Conservation (phyloP, 1,140 invertebrate genomes). For the Drosophila simulans region DNA sequence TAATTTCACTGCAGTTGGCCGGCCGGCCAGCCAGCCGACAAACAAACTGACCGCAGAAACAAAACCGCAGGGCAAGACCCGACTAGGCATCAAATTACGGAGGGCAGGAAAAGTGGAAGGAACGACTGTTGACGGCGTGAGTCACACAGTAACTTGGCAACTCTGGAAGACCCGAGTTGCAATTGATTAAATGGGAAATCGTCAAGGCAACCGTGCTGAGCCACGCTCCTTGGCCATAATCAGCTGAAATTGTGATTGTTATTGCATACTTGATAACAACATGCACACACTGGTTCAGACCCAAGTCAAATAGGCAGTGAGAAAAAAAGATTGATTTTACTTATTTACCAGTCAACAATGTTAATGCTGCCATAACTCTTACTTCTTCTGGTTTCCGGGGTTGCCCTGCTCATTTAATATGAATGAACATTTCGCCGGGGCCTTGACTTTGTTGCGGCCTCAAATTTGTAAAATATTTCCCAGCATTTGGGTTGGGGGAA, state of each 20-base stretch:
- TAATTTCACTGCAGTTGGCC: conserved; percentile 49
- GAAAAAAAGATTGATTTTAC: conserved; percentile 77
- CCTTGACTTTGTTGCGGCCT: conserved; percentile 5
- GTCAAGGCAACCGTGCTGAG: conserved; percentile 23
- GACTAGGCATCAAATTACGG: conserved; percentile 42
- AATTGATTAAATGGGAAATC: conserved; percentile 51
- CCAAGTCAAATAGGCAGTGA: conserved; percentile 12
- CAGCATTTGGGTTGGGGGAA: background rate
- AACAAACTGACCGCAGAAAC: conserved; percentile 43
- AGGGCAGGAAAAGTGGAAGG: conserved; percentile 2
- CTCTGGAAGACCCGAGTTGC: conserved; percentile 4
- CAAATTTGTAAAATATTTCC: conserved; percentile 17
- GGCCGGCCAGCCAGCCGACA: conserved; percentile 29
- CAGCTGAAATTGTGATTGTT: conserved; percentile 67
- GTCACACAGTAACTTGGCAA: conserved; percentile 41
- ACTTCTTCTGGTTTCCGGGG: conserved; percentile 34
- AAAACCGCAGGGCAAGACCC: conserved; percentile 34
- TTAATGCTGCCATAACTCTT: conserved; percentile 61
- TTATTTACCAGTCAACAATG: conserved; percentile 68
- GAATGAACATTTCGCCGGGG: conserved; percentile 41
- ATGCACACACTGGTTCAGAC: background rate
- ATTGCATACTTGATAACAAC: conserved; percentile 54
- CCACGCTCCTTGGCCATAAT: conserved; percentile 26
- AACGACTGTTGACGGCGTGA: conserved; percentile 46
- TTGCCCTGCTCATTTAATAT: conserved; percentile 61